phyloP scores from a whole-genome alignment of 35 echinoderm and acorn worm species.

The Eucidaris tribuloides region DNA sequence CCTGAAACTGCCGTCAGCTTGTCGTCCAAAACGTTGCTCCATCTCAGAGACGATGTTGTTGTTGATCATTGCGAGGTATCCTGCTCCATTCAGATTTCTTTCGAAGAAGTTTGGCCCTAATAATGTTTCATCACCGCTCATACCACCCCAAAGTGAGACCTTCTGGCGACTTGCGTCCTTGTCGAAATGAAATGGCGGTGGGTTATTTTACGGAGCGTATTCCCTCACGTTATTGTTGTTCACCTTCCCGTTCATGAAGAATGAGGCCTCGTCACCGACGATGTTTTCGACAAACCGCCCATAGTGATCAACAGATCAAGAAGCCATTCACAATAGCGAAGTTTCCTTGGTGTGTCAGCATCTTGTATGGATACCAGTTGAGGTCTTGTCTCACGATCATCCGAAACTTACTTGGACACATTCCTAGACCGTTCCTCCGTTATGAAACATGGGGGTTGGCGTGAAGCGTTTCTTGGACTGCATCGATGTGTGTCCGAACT shows the following conservation, averaged over 20 bases:
- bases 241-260: constrained; percentile 15
- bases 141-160: not conserved
- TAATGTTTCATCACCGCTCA: not conserved
- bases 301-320: not conserved
- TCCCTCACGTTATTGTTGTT: not conserved
- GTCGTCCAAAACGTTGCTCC: not conserved
- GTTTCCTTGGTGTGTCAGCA: not conserved
- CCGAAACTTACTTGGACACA: not conserved
- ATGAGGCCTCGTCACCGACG: constrained; percentile 1
- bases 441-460: not conserved
- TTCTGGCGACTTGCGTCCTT: not conserved
- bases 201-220: not conserved
- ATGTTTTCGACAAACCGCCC: not conserved
- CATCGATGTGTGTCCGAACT: not conserved
- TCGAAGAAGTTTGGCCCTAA: not conserved
- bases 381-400: not conserved
- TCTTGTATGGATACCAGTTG: not conserved
- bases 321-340: not conserved
- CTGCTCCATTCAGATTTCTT: not conserved
- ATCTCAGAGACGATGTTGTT: not conserved
- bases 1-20: not conserved
- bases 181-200: not conserved
- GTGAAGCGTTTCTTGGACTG: not conserved
- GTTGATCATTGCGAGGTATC: constrained; percentile 16
- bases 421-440: not conserved